Percentiles rank a stretch among this genome's conserved stretches.
phyloP scores from a whole-genome alignment of 2,888 invertebrate genomes.

The Cybosia mesomella region DNA sequence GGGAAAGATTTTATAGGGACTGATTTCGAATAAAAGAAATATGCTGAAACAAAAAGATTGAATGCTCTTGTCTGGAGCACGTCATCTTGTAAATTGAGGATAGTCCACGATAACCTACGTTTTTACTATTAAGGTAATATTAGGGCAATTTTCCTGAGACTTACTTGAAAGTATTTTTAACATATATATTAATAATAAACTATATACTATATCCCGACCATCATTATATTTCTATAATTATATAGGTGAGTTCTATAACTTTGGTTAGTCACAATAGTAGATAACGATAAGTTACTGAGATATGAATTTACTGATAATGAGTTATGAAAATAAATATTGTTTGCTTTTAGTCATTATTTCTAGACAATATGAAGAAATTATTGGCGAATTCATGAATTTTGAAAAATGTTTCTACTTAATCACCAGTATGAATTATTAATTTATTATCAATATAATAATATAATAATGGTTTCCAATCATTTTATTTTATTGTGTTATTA shows the following conservation, averaged over 20 bases:
- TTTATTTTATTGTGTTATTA: too few relatives aligned
- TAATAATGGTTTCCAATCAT: too few relatives aligned
- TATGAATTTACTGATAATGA: neutral
- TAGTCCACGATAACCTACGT: too few relatives aligned
- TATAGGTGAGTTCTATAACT: neutral
- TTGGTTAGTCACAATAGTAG: neutral
- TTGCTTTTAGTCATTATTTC: neutral
- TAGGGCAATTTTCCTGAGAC: too few relatives aligned
- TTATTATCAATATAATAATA: neutral
- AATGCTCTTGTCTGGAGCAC: neutral
- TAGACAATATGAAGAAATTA: neutral
- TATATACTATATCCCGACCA: too few relatives aligned
- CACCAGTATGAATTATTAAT: neutral
- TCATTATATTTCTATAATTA: neutral
- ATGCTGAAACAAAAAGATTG: neutral
- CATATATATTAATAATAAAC: too few relatives aligned
- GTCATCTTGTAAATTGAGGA: too few relatives aligned
- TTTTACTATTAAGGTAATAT: too few relatives aligned
- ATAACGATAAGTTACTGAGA: neutral
- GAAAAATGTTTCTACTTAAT: neutral
- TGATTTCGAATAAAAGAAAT: neutral
- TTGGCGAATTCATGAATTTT: too few relatives aligned
- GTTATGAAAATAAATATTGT: neutral
- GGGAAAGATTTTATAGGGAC: neutral
- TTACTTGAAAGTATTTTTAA: neutral